Conservation (phyloP, 2,113 vertebrate species). For the Archilochus colubris region DNA sequence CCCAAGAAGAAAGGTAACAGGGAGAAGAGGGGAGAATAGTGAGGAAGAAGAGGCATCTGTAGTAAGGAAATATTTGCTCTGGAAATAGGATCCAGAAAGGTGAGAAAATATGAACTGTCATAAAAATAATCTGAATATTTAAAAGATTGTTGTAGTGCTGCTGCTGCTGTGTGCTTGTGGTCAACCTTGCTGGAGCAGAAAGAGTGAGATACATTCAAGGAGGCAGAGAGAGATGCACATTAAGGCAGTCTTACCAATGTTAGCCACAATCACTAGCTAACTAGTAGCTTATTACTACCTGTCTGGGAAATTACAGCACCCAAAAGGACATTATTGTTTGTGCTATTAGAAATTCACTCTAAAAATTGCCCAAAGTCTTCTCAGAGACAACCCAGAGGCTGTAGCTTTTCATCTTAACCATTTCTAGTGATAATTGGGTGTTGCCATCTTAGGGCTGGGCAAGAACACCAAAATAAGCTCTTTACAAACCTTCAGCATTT, state of each 20-base stretch:
- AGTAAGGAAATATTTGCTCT: background rate
- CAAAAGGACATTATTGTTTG: background rate
- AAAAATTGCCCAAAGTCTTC: background rate
- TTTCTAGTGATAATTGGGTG: background rate
- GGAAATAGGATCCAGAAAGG: background rate
- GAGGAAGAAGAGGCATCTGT: background rate
- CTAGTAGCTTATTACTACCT: background rate
- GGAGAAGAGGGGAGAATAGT: background rate
- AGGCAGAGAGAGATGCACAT: background rate
- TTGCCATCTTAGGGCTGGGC: background rate
- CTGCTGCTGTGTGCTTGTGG: background rate
- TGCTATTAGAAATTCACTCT: background rate
- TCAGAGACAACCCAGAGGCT: background rate
- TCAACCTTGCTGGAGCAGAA: background rate
- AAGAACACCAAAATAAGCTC: background rate
- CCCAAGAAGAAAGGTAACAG: background rate
- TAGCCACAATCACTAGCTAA: background rate
- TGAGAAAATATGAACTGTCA: background rate
- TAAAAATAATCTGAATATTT: background rate
- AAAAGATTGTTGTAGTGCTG: background rate
- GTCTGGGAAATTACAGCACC: background rate
- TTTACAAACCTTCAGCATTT: background rate
- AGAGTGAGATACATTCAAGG: background rate
- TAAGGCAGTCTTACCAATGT: conserved; percentile 6
- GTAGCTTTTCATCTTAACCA: background rate